Conservation (phyloP, 1,140 invertebrate genomes). For the Luehdorfia chinensis region DNA sequence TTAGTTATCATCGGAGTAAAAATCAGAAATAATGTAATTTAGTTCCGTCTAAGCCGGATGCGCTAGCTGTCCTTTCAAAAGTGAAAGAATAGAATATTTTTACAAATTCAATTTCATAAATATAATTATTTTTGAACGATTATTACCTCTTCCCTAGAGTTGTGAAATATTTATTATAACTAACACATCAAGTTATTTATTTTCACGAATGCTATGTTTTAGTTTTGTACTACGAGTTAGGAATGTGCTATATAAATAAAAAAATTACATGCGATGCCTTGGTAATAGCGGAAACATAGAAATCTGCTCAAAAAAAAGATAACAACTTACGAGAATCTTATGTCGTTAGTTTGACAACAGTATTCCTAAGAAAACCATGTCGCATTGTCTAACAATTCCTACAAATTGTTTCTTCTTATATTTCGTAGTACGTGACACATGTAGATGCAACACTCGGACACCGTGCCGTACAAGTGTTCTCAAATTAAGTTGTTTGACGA, state of each 20-base stretch:
- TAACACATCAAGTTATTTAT: no score
- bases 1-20: constrained; percentile 22
- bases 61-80: background rate
- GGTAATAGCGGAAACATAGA: no score
- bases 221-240: no score
- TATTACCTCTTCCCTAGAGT: no score
- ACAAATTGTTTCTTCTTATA: constrained; percentile 8
- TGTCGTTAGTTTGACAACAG: background rate
- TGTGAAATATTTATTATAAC: no score
- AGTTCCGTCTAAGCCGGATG: background rate
- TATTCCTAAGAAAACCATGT: constrained; percentile 3
- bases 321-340: background rate
- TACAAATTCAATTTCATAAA: constrained; percentile 1
- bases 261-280: no score
- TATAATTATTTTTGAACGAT: no score
- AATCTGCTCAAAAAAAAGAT: background rate
- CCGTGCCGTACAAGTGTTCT: constrained; percentile 19
- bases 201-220: no score
- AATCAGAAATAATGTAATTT: background rate
- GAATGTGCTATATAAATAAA: no score
- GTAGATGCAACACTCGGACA: background rate
- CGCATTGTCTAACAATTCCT: constrained; percentile 11
- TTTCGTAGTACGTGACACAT: background rate
- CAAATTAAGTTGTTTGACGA: constrained; percentile 18
- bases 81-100: no score